These are phyloP conservation scores for Melanogrammus aeglefinus DNA, from an alignment of 2,797 vertebrate genomes.

Conservation along the genomic window DNA sequence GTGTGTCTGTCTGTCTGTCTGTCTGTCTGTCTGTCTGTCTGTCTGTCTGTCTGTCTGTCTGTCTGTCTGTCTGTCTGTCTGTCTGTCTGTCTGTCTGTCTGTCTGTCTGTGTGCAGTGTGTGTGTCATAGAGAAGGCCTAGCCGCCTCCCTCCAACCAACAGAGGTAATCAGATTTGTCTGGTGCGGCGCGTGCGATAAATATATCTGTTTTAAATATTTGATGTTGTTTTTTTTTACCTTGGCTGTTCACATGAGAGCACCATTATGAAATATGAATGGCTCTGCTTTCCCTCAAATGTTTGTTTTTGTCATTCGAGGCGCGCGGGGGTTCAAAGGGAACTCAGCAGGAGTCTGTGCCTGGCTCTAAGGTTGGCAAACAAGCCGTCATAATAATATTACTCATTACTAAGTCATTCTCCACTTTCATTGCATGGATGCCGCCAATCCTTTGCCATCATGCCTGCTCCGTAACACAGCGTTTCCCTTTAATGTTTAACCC, in stretches of 20 bases:
- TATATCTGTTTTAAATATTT: slow-evolving; percentile 57
- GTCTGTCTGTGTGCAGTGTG: slow-evolving; percentile 7
- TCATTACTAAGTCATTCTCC: slow-evolving; percentile 58
- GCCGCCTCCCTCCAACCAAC: slow-evolving; percentile 10
- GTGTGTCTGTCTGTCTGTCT: slow-evolving; percentile 23
- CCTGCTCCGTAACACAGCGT: slow-evolving; percentile 47
- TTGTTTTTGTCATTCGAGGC: slow-evolving; percentile 65
- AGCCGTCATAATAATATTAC: slow-evolving; percentile 56
- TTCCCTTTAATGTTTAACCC: slow-evolving; percentile 64
- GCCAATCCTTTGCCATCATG: slow-evolving; percentile 62
- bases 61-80: slow-evolving; percentile 31
- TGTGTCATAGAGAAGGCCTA: slow-evolving; percentile 35
- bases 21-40: slow-evolving; percentile 31
- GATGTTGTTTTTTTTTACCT: slow-evolving; percentile 59
- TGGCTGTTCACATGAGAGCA: slow-evolving; percentile 51
- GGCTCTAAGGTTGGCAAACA: slow-evolving; percentile 59
- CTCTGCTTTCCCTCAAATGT: slow-evolving; percentile 57
- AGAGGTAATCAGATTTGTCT: slow-evolving; percentile 47
- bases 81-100: slow-evolving; percentile 34
- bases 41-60: slow-evolving; percentile 31
- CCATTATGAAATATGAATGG: slow-evolving; percentile 68
- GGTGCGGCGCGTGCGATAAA: slow-evolving; percentile 34
- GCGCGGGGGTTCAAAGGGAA: slow-evolving; percentile 63
- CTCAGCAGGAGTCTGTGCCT: slow-evolving; percentile 36
- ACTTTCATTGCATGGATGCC: slow-evolving; percentile 52